phyloP scores from a whole-genome alignment of 1,140 invertebrate genomes.

The Micrasema longulum region DNA sequence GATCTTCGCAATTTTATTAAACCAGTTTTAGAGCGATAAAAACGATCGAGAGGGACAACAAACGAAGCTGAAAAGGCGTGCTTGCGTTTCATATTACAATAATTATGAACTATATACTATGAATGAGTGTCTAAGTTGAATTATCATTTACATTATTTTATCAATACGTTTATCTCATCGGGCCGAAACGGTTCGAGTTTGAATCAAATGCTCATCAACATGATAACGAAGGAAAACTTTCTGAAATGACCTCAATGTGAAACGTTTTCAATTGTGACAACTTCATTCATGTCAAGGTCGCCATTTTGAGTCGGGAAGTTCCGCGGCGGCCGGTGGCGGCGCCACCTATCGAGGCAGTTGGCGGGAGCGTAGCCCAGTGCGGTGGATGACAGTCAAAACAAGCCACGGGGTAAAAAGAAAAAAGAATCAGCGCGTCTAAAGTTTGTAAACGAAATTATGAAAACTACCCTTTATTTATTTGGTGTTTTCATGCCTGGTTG shows the following conservation, averaged over 20 bases:
- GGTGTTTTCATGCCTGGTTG: background rate
- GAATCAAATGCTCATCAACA: too few relatives aligned
- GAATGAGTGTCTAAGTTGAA: too few relatives aligned
- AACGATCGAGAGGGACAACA: background rate
- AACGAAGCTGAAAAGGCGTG: background rate
- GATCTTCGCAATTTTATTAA: slow-evolving; percentile 10
- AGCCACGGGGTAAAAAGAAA: slow-evolving; percentile 5
- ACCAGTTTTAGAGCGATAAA: background rate
- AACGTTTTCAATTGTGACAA: slow-evolving; percentile 33
- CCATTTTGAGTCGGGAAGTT: slow-evolving; percentile 23
- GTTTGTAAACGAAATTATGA: background rate
- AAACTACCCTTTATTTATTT: background rate
- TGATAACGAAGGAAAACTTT: slow-evolving; percentile 20
- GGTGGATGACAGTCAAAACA: background rate
- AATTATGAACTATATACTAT: too few relatives aligned
- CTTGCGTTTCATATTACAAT: too few relatives aligned
- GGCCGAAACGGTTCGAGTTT: background rate
- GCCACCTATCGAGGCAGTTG: slow-evolving; percentile 9
- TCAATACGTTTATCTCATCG: too few relatives aligned
- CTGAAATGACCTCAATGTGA: slow-evolving; percentile 27
- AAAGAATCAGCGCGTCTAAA: too few relatives aligned
- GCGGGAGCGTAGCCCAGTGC: background rate
- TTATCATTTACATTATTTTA: too few relatives aligned
- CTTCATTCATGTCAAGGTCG: slow-evolving; percentile 39
- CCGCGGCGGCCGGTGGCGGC: slow-evolving; percentile 8